These are phyloP conservation scores for Oryzias melastigma DNA, from an alignment of 2,113 vertebrate species.

Conservation along the genomic window DNA sequence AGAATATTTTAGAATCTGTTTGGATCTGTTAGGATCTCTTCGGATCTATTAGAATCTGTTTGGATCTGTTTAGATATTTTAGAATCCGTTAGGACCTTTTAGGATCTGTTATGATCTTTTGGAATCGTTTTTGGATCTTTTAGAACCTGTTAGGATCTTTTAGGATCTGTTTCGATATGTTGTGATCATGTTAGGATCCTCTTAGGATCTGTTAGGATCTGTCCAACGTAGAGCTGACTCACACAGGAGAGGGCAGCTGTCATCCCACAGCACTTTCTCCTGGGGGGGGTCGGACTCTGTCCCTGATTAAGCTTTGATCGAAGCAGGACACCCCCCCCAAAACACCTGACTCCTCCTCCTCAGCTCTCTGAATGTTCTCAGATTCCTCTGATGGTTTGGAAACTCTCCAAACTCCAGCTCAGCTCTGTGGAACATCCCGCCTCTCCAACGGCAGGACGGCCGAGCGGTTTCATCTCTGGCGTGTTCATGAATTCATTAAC, in stretches of 20 bases:
- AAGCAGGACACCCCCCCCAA: not conserved
- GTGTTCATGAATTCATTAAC: conserved; percentile 78
- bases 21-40: too few species aligned
- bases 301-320: not conserved
- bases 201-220: conserved; percentile 49
- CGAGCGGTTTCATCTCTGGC: conserved; percentile 61
- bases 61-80: too few species aligned
- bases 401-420: conserved; percentile 66
- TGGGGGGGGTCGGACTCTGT: too few species aligned
- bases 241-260: conserved; percentile 31
- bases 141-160: not conserved
- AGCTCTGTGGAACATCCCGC: conserved; percentile 67
- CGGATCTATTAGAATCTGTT: too few species aligned
- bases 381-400: conserved; percentile 63
- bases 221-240: conserved; percentile 19
- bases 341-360: not conserved
- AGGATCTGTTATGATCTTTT: too few species aligned
- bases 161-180: conserved; percentile 28
- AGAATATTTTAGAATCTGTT: too few species aligned
- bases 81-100: too few species aligned
- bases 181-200: too few species aligned
- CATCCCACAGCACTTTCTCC: conserved; percentile 27
- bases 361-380: conserved; percentile 15
- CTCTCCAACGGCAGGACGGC: conserved; percentile 72
- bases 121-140: too few species aligned